Evolutionary conservation across 2,888 invertebrate species (phyloP).

Genomic region (Polydrusus tereticollis): DNA sequence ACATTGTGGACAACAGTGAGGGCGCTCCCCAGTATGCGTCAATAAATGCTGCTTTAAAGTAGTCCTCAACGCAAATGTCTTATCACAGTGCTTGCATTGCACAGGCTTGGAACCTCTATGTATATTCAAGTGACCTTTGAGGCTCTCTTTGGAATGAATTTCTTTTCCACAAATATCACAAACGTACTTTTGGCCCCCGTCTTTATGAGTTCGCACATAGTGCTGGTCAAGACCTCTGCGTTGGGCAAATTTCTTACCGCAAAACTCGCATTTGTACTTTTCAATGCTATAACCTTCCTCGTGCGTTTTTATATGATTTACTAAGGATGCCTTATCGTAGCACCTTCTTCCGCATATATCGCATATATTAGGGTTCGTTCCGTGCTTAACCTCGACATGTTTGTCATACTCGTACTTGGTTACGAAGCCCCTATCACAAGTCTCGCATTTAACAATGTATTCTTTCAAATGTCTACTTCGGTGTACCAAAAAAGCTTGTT

Average conservation of each 20-base stretch:
- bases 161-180: conserved; percentile 70
- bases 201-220: conserved; percentile 49
- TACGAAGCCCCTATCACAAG: conserved; percentile 57
- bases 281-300: conserved; percentile 24
- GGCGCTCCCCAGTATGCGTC: conserved; percentile 70
- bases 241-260: conserved; percentile 50
- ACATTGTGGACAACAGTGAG: conserved; percentile 70
- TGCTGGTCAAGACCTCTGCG: conserved; percentile 50
- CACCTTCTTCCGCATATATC: conserved; percentile 52
- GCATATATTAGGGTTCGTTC: conserved; percentile 51
- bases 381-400: conserved; percentile 55
- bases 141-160: conserved; percentile 62
- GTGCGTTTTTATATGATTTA: conserved; percentile 47
- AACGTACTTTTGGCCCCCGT: conserved; percentile 53
- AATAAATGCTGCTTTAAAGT: conserved; percentile 65
- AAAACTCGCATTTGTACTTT: conserved; percentile 46
- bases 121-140: conserved; percentile 57
- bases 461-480: conserved; percentile 70
- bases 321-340: conserved; percentile 54
- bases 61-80: conserved; percentile 70
- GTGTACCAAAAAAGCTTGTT: conserved; percentile 66
- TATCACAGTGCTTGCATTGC: conserved; percentile 70
- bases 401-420: conserved; percentile 58
- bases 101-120: conserved; percentile 65
- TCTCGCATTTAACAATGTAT: conserved; percentile 66